Conservation (phyloP, 2,888 invertebrate genomes). For the Ophonus ardosiacus region DNA sequence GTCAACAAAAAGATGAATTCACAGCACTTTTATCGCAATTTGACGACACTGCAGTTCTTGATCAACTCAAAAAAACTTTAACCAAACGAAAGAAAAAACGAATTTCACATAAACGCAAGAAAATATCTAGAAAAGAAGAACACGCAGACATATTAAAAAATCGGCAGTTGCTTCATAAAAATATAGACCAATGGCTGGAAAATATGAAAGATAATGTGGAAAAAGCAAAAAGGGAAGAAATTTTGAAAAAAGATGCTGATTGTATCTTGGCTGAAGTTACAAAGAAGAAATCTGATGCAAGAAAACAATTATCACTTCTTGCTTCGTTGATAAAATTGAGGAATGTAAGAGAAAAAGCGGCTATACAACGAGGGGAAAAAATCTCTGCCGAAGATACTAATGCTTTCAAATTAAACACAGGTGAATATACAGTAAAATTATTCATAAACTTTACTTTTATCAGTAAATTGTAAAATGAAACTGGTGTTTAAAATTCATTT, state of each 20-base stretch:
- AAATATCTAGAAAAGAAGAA: slow-evolving; percentile 75
- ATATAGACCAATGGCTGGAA: slow-evolving; percentile 83
- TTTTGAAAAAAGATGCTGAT: slow-evolving; percentile 84
- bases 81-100: slow-evolving; percentile 76
- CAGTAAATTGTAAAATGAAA: too few species aligned
- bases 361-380: slow-evolving; percentile 80
- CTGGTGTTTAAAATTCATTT: too few species aligned
- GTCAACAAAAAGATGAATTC: slow-evolving; percentile 76
- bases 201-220: slow-evolving; percentile 81
- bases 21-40: slow-evolving; percentile 73
- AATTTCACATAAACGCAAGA: slow-evolving; percentile 76
- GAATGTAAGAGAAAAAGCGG: slow-evolving; percentile 80
- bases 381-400: slow-evolving; percentile 77
- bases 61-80: slow-evolving; percentile 74
- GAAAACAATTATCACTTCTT: slow-evolving; percentile 81
- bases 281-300: slow-evolving; percentile 84
- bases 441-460: too few species aligned
- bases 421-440: too few species aligned
- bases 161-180: slow-evolving; percentile 78
- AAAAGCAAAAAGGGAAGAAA: slow-evolving; percentile 81
- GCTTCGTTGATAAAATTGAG: slow-evolving; percentile 82
- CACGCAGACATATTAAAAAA: slow-evolving; percentile 74
- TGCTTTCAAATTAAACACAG: slow-evolving; percentile 80
- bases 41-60: slow-evolving; percentile 75
- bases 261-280: slow-evolving; percentile 83